These are phyloP conservation scores for Salminus brasiliensis DNA, from an alignment of 2,113 vertebrate species.

Conservation along the genomic window DNA sequence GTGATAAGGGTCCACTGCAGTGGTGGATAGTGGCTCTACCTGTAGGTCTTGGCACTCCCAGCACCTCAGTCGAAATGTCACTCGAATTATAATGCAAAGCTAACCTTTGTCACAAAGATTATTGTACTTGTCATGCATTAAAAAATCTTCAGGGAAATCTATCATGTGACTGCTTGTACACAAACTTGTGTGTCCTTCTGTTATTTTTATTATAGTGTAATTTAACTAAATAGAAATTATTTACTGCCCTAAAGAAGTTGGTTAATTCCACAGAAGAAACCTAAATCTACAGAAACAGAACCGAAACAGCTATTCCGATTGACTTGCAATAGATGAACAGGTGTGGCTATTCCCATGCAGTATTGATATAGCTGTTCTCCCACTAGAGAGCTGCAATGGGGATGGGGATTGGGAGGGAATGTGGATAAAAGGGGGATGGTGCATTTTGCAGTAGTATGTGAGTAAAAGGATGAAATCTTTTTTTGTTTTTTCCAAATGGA, in stretches of 20 bases:
- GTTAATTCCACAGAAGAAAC: too few relatives aligned
- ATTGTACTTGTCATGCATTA: conserved; percentile 58
- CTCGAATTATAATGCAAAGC: conserved; percentile 72
- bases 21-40: conserved; percentile 54
- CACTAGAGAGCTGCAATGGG: too few relatives aligned
- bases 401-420: too few relatives aligned
- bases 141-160: conserved; percentile 46
- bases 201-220: conserved; percentile 3
- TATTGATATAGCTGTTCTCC: too few relatives aligned
- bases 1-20: conserved; percentile 69
- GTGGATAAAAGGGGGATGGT: too few relatives aligned
- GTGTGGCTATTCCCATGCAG: too few relatives aligned
- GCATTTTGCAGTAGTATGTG: too few relatives aligned
- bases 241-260: neutral
- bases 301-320: too few relatives aligned
- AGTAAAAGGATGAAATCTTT: too few relatives aligned
- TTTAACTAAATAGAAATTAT: neutral
- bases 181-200: conserved; percentile 24
- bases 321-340: too few relatives aligned
- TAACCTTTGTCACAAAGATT: conserved; percentile 70
- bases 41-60: conserved; percentile 51
- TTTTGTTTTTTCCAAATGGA: too few relatives aligned
- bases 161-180: conserved; percentile 7
- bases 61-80: conserved; percentile 69
- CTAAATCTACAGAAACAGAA: too few relatives aligned